Conservation (phyloP, 2,797 vertebrate species). For the Denticeps clupeoides region DNA sequence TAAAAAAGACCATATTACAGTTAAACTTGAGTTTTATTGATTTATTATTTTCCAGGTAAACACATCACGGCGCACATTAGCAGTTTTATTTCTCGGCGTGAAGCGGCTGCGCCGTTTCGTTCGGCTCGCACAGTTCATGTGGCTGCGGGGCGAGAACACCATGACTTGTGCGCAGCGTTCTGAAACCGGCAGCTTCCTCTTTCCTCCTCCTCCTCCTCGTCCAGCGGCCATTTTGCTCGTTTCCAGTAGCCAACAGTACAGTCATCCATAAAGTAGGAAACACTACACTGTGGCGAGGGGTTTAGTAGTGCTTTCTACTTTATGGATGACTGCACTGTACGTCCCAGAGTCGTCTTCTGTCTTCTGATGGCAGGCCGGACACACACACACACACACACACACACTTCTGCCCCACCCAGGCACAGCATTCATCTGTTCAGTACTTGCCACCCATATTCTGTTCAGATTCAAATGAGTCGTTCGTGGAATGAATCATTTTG, state of each 20-base stretch:
- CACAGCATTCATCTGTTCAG: background rate
- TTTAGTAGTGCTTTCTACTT: conserved; percentile 99
- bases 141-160: conserved; percentile 45
- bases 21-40: too few species aligned
- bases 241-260: conserved; percentile 97
- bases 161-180: conserved; percentile 44
- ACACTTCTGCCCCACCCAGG: conserved; percentile 29
- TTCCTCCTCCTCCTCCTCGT: conserved; percentile 37
- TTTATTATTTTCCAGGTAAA: too few species aligned
- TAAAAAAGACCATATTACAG: too few species aligned
- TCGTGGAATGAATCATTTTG: too few species aligned
- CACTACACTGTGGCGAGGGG: conserved; percentile 98
- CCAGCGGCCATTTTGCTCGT: background rate
- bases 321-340: conserved; percentile 99
- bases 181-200: conserved; percentile 60
- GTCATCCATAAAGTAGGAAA: conserved; percentile 99
- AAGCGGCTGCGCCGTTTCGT: conserved; percentile 23
- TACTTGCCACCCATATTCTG: too few species aligned
- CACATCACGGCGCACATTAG: background rate
- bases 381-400: background rate
- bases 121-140: conserved; percentile 49
- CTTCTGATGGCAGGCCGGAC: background rate
- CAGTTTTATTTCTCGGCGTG: too few species aligned
- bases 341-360: conserved; percentile 45
- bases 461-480: too few species aligned